Percentiles rank a stretch among this genome's conserved stretches.
Conservation (phyloP, 2,888 invertebrate species). For the Aspidapion aeneum region DNA sequence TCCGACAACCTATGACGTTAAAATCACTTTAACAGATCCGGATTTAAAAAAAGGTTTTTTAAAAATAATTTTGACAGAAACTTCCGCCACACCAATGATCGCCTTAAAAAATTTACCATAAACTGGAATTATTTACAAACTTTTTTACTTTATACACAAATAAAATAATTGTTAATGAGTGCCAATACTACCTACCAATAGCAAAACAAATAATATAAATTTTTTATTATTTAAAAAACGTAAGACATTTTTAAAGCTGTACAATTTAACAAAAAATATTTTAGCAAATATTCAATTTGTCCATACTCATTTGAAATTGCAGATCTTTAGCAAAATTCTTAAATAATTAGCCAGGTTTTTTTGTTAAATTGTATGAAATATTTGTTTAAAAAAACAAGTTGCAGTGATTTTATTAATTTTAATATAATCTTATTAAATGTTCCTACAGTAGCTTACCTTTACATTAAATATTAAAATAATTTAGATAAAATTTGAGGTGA, state of each 20-base stretch:
- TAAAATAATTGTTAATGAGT: conserved; percentile 38
- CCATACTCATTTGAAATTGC: too few relatives aligned
- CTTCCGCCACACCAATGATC: neutral
- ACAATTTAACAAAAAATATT: too few relatives aligned
- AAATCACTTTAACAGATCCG: too few relatives aligned
- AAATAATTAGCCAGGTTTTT: too few relatives aligned
- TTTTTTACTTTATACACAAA: conserved; percentile 23
- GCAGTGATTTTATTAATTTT: conserved; percentile 22
- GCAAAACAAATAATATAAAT: neutral
- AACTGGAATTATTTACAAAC: conserved; percentile 39
- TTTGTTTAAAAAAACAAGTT: conserved; percentile 3
- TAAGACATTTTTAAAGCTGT: too few relatives aligned
- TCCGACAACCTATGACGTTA: too few relatives aligned
- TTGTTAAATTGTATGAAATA: too few relatives aligned
- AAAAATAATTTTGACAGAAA: too few relatives aligned
- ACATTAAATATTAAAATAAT: neutral
- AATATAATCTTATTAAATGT: conserved; percentile 15
- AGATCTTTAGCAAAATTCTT: too few relatives aligned
- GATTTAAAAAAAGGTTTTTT: too few relatives aligned
- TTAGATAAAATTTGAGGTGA: neutral
- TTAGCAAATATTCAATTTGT: too few relatives aligned
- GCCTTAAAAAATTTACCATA: conserved; percentile 3
- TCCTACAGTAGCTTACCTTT: conserved; percentile 18
- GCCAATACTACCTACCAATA: conserved; percentile 42
- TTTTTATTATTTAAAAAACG: neutral